Evolutionary conservation across 2,797 vertebrate genomes (phyloP), one percentile per base, ranked within the genome.

Genomic region (Otus scops): DNA sequence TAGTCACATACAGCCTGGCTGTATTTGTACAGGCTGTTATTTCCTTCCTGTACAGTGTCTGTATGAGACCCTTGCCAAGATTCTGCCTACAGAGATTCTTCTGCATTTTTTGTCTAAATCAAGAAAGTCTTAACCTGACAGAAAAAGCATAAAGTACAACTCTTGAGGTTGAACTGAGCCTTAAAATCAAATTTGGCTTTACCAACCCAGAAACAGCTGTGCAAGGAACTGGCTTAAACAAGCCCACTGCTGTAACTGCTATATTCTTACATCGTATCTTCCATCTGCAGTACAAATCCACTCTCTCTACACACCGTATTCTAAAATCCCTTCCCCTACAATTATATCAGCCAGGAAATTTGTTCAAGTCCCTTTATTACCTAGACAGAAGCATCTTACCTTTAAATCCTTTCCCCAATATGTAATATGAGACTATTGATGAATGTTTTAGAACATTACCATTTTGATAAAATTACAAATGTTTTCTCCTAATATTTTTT

Each of bases 101-200:
- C 38, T 8, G 1, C 45, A 75, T 77, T 85, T 36, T 80, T 70
- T 54, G 43, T 51, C 43, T 79, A 93, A 89, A 93, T 79, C 38
- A 79, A 79, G 17, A 19, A 91, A 87, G 13, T 13, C 48, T 64
- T 87, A 84, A 73, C 13, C 30, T 91, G 43, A 79, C 39, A 90
- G 14, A 43, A 63, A 54, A 88, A 78, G 9, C 47, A 74, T 34
- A 47, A 89, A 56, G 28, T 71, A 80, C 27, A 74, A 28, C 13
- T 91, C 61, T 67, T 88, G 64, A 92, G 20, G 18, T 87, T 93
- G 53, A 91, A 54, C 16, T 88, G 50, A 89, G 36, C 23, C 48
- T 84, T 86, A 67, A 88, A 94, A 93, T 88, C 32, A 85, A 74
- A 74, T 85, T 83, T 74, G 22, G 45, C 68, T 82, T 34, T 85